Conservation (phyloP, 2,113 vertebrate species). For the Harpagus bidentatus region DNA sequence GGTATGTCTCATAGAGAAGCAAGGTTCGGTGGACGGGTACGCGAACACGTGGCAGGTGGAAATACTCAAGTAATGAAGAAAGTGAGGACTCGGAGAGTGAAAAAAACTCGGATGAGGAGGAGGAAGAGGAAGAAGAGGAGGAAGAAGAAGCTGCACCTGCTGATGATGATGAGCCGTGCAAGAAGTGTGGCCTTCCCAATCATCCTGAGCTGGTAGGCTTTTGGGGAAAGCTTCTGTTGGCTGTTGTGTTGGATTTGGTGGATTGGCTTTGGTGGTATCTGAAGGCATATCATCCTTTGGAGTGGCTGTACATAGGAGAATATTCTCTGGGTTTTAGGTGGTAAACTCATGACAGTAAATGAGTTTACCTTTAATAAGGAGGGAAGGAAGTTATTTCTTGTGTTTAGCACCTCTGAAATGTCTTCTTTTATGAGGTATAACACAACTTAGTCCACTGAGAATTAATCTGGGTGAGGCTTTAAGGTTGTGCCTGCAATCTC, state of each 20-base stretch:
- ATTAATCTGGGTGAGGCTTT: not conserved
- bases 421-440: not conserved
- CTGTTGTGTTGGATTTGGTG: not conserved
- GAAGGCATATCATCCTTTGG: not conserved
- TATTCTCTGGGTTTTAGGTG: not conserved
- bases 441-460: rapidly evolving
- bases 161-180: constrained; percentile 91
- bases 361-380: not conserved
- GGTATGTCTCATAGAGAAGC: constrained; percentile 71
- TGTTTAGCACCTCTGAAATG: not conserved
- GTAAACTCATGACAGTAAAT: not conserved
- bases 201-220: constrained; percentile 92
- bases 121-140: constrained; percentile 79
- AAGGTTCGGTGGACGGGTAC: constrained; percentile 87
- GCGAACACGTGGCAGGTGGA: constrained; percentile 82
- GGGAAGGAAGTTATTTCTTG: not conserved
- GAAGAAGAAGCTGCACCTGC: constrained; percentile 82
- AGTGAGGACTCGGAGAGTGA: constrained; percentile 83
- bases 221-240: not conserved
- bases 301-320: rapidly evolving
- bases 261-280: not conserved
- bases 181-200: constrained; percentile 95
- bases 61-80: constrained; percentile 84
- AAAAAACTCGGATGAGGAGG: constrained; percentile 76
- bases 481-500: not conserved